phyloP scores from a whole-genome alignment of 1,140 invertebrate species.

The Drosophila burlai region DNA sequence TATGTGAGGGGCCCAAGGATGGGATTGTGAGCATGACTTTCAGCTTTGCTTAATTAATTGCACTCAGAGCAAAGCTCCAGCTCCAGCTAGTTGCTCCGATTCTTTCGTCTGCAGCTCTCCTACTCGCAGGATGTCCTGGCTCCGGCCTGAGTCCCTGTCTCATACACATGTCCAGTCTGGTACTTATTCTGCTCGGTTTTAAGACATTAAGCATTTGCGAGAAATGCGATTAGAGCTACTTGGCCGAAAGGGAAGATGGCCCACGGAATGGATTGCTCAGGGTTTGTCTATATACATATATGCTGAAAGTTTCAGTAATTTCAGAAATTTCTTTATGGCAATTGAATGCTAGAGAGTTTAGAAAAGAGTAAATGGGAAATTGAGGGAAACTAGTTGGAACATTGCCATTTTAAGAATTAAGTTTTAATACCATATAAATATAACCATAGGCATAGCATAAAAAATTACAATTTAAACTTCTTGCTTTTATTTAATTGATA shows the following conservation, averaged over 20 bases:
- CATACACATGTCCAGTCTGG: slow-evolving; percentile 22
- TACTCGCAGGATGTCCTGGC: slow-evolving; percentile 4
- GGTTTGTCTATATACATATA: background rate
- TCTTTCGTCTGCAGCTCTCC: slow-evolving; percentile 1
- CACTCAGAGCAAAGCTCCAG: slow-evolving; percentile 71
- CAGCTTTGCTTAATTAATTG: slow-evolving; percentile 83
- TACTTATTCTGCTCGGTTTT: slow-evolving; percentile 52
- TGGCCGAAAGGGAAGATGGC: slow-evolving; percentile 2
- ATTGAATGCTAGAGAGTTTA: background rate
- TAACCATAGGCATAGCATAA: background rate
- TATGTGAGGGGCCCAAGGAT: slow-evolving; percentile 21
- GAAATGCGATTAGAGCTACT: slow-evolving; percentile 43
- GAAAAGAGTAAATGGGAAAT: background rate
- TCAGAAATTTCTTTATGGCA: background rate
- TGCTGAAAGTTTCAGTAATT: slow-evolving; percentile 13
- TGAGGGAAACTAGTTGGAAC: background rate
- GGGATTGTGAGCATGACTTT: slow-evolving; percentile 70
- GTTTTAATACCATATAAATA: background rate
- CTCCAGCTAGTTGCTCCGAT: slow-evolving; percentile 18
- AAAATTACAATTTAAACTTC: background rate
- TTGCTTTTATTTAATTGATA: background rate
- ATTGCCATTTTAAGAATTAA: background rate
- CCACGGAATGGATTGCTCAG: background rate
- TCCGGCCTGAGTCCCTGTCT: slow-evolving; percentile 1
- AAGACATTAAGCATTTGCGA: slow-evolving; percentile 54